Evolutionary conservation across 1,140 invertebrate genomes (phyloP).

Genomic region (Plodia interpunctella): DNA sequence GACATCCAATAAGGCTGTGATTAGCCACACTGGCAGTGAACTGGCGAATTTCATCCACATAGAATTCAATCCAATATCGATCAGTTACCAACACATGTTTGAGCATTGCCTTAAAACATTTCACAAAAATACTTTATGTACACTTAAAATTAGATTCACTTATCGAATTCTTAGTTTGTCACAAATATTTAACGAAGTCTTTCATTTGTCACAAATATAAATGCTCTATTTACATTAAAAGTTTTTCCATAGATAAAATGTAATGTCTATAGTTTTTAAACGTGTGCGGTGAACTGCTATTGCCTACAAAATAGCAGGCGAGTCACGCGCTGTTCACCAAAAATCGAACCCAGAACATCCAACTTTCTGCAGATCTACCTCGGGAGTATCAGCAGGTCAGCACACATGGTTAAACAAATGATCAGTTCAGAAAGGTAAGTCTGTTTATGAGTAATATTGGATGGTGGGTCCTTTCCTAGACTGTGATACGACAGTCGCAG

Average conservation of each 20-base stretch:
- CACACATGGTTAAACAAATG: too few species aligned
- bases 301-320: too few species aligned
- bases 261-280: too few species aligned
- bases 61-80: background rate
- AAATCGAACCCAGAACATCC: too few species aligned
- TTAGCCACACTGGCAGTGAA: background rate
- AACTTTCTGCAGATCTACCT: too few species aligned
- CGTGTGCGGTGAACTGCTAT: too few species aligned
- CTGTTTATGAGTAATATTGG: slow-evolving; percentile 37
- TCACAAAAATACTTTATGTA: slow-evolving; percentile 4
- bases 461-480: slow-evolving; percentile 22
- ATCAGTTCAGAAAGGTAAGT: background rate
- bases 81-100: too few species aligned
- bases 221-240: slow-evolving; percentile 7
- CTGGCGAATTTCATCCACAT: background rate
- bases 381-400: too few species aligned
- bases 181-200: slow-evolving; percentile 3
- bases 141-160: slow-evolving; percentile 1
- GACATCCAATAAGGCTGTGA: background rate
- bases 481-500: background rate
- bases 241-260: too few species aligned
- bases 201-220: background rate
- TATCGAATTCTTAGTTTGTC: background rate
- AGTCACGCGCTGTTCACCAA: too few species aligned
- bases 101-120: background rate